Base-by-base conservation (phyloP, 1,140 invertebrate genomes). In the Octopus sinensis region DNA sequence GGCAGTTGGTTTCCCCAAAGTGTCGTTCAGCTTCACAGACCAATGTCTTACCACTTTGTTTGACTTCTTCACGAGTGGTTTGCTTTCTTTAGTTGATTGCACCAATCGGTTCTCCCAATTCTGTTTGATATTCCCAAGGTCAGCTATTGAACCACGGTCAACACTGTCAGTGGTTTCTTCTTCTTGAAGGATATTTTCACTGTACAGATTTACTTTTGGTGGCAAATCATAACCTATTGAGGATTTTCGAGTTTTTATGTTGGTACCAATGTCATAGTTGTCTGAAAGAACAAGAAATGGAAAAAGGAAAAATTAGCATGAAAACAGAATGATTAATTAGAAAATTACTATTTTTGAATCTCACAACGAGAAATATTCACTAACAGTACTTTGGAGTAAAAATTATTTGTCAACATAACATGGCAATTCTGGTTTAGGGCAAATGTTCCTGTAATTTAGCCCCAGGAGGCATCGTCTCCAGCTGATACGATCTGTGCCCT, bases 101-200 rank as follows among this genome's bases (percentile, higher is more conserved):
- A 81, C 43, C 85, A 84, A 68, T 87, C 85, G 56, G 73, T 83
- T 5, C 80, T 89, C 88, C 88, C 88, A 89, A 84, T 88, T 87
- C 78, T 86, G 82, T 17, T 86, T 82, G 7, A 86, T 88, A 17
- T 81, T 84, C 10, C 82, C 62, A 6, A 89, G 81, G 84, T 88
- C 86, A 3, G 88, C 86, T 51, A 89, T 88, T 43, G 88, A 88
- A 80, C 88, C 88, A 30, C 87, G 78, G 77, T 89, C 84, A 13
- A 89, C 87, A 62, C 81, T 77, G 52, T 88, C 88, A 5, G 87
- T 86, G 4, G 86, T 89, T n/a, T 87, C 84, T 9, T 82, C 82
- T 78, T 89, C 88, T 77, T 87, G 84, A 73, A 87, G 75, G 13
- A 88, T 80, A 82, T 89, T 89, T 79, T 88, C 84, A 81, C 88